Base-by-base conservation (phyloP, 2,888 invertebrate genomes). In the Phanerotoma sp. region DNA sequence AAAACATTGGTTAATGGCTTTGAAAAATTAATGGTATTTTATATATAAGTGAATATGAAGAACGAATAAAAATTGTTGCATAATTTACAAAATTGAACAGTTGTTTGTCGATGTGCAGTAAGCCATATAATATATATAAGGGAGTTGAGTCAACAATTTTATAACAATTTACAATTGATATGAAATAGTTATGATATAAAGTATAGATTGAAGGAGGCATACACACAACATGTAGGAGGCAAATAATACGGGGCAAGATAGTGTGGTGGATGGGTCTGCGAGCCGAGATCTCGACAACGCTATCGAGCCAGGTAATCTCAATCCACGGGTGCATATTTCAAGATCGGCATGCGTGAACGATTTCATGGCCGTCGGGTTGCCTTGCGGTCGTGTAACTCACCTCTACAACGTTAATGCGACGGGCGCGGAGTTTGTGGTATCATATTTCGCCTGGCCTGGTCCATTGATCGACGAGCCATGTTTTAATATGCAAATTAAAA, bases 401-500 rank as follows among this genome's bases (percentile, higher is more conserved):
- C 67, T 71, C 20, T 68, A 66, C 68, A 68, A 72, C 73, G 72
- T 71, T 74, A 73, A 75, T 72, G 66, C 74, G 71, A 74, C 74
- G 69, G 65, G 54, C 62, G 60, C 66, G 61, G 44, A 44, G 44
- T 40, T 35, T 37, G 15, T 18, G 63, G 62, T 73, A 74, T 74
- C 70, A 66, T 71, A 73, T 74, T 74, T 73, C 70, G 68, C 66
- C n/a, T 63, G 63, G 56, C 61, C 61, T 51, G 65, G 64, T 62
- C 63, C 57, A 48, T 62, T 64, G 67, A 73, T 71, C 66, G 68
- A 67, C 69, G 67, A 72, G 66, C 58, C 63, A 63, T 66, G 68
- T 68, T 75, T 75, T 71, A 72, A 72, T 75, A 74, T 74, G 74
- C 69, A 73, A 73, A 74, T 74, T 73, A 72, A 74, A 75, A 73